Evolutionary conservation across 2,113 vertebrate genomes (phyloP), one percentile per base, ranked within the genome.

Genomic region (Paramisgurnus dabryanus): DNA sequence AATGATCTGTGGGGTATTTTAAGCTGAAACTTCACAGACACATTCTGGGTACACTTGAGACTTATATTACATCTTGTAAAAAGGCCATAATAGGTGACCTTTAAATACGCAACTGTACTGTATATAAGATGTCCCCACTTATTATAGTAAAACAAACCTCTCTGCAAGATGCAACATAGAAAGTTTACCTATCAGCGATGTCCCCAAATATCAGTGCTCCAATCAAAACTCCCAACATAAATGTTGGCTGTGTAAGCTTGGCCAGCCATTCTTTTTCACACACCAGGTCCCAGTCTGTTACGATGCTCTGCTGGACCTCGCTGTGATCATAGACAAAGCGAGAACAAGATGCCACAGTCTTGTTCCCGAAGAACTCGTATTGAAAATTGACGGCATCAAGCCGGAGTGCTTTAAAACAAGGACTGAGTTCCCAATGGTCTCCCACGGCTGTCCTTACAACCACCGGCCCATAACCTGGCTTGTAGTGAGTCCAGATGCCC

Each of bases 211-310:
- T 73, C 73, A 97, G 86, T 0, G 96, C 95, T 79, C 97, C 97
- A 3, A 97, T 81, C 80, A 99, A 90, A 53, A 97, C 95, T 79
- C 96, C 97, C 72, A 96, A 18, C 96, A 98, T 98, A 89, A 98
- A 98, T 0, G 89, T 92, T 50, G 97, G 96, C 87, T 98, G 96
- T 76, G 93, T 92, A 83, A 97, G 82, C 87, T 94, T 95, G 84
- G 94, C 95, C 27, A 96, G 89, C 96, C 95, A 97, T 87, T 95
- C 94, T 47, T 75, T 87, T 9, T 96, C 94, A 88, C 97, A 99
- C 84, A 98, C 96, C 87, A 99, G 88, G 84, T 96, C 90, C 96
- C 96, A 96, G 43, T 95, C 91, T 0, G 94, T 96, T 73, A 98
- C 96, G 53, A 96, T 94, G 66, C 93, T 97, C 79, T 92, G 95